phyloP scores from a whole-genome alignment of 2,113 vertebrate genomes.

The Amphiprion percula region DNA sequence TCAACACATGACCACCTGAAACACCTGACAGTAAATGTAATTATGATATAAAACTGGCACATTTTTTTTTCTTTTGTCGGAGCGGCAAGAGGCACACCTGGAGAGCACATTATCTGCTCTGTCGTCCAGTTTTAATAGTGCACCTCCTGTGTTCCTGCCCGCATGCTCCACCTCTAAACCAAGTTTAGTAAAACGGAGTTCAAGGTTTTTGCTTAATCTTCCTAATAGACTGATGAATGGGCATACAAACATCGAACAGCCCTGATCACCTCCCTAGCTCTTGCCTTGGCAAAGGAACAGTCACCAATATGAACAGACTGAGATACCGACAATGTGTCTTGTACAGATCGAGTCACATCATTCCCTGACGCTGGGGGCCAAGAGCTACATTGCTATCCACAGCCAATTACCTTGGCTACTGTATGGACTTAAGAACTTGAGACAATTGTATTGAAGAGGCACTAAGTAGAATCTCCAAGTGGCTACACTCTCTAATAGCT shows the following conservation, averaged over 20 bases:
- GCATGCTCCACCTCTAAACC: too few species aligned
- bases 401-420: neutral
- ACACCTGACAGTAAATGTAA: neutral
- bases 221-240: too few species aligned
- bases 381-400: neutral
- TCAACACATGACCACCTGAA: constrained; percentile 5
- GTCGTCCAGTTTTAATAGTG: too few species aligned
- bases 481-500: neutral
- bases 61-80: too few species aligned
- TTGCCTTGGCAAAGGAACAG: neutral
- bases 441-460: neutral
- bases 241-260: too few species aligned
- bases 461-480: neutral
- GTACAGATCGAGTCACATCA: too few species aligned
- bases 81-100: too few species aligned
- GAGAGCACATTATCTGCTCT: too few species aligned
- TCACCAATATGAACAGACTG: neutral
- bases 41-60: neutral
- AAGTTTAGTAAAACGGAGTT: too few species aligned
- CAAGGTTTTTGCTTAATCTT: too few species aligned
- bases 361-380: neutral
- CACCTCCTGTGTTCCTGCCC: too few species aligned
- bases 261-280: too few species aligned
- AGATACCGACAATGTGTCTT: neutral
- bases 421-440: neutral